A percentile compares a stretch with the other conserved stretches of the same genome.
Conservation (phyloP, 1,140 invertebrate species). For the Parasteatoda tepidariorum region DNA sequence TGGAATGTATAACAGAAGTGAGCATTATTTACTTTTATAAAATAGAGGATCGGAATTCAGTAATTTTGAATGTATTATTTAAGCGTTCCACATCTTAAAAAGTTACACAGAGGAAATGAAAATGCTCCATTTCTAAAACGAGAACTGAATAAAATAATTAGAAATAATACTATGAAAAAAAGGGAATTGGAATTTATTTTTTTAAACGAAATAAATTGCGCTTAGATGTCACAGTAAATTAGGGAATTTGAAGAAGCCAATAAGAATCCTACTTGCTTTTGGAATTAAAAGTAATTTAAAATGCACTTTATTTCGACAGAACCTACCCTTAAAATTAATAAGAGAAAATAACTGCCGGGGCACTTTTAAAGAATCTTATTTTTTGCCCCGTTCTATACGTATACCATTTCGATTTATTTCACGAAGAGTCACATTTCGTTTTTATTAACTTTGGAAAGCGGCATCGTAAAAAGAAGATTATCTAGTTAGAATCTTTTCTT, state of each 20-base stretch:
- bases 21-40: too few relatives aligned
- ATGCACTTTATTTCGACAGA: conserved; percentile 19
- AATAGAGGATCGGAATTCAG: too few relatives aligned
- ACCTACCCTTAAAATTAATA: conserved; percentile 43
- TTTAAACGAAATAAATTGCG: too few relatives aligned
- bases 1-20: too few relatives aligned
- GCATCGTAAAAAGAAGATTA: conserved; percentile 56
- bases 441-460: conserved; percentile 53
- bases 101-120: too few relatives aligned
- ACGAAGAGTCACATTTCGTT: conserved; percentile 34
- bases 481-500: conserved; percentile 41
- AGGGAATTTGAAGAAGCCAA: conserved; percentile 8
- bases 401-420: conserved; percentile 36
- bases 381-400: neutral
- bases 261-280: neutral
- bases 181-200: too few relatives aligned
- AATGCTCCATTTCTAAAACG: too few relatives aligned
- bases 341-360: conserved; percentile 24
- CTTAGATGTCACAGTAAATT: conserved; percentile 41
- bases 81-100: too few relatives aligned
- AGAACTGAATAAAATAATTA: too few relatives aligned
- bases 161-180: too few relatives aligned
- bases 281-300: conserved; percentile 54
- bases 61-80: too few relatives aligned
- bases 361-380: neutral